These are phyloP conservation scores for Carlito syrichta DNA, from an alignment of 2,113 vertebrate genomes.

Conservation along the genomic window DNA sequence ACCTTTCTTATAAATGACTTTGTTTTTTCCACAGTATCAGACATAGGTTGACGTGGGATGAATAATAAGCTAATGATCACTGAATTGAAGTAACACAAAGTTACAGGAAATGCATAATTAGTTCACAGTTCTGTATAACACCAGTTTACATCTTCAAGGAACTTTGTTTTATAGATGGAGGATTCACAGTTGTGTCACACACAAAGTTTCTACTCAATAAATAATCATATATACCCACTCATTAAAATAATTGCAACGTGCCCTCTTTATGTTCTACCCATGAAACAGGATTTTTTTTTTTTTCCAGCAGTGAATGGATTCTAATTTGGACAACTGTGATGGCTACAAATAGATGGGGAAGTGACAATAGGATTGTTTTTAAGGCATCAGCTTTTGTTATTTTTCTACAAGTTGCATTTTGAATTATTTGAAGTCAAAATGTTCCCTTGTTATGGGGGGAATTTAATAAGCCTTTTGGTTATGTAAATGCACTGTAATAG, in stretches of 20 bases:
- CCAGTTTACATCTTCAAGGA: background rate
- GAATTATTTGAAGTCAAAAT: background rate
- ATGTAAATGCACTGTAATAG: background rate
- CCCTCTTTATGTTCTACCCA: background rate
- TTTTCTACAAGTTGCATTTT: constrained; percentile 20
- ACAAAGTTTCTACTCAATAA: background rate
- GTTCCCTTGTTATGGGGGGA: background rate
- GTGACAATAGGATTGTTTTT: background rate
- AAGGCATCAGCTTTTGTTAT: background rate
- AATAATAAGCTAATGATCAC: background rate
- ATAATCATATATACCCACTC: background rate
- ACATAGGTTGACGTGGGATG: background rate
- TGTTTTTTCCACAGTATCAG: background rate
- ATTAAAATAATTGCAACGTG: background rate
- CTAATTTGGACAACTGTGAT: background rate
- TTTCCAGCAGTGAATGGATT: background rate
- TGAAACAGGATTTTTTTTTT: background rate
- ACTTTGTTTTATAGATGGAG: background rate
- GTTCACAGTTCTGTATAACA: background rate
- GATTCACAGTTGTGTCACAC: background rate
- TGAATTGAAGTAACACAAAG: constrained; percentile 8
- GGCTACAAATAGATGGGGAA: background rate
- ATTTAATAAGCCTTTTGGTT: constrained; percentile 3
- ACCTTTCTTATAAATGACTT: background rate
- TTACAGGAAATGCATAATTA: constrained; percentile 20